Base-by-base conservation (phyloP, 1,140 invertebrate genomes). In the Drosophila erecta region DNA sequence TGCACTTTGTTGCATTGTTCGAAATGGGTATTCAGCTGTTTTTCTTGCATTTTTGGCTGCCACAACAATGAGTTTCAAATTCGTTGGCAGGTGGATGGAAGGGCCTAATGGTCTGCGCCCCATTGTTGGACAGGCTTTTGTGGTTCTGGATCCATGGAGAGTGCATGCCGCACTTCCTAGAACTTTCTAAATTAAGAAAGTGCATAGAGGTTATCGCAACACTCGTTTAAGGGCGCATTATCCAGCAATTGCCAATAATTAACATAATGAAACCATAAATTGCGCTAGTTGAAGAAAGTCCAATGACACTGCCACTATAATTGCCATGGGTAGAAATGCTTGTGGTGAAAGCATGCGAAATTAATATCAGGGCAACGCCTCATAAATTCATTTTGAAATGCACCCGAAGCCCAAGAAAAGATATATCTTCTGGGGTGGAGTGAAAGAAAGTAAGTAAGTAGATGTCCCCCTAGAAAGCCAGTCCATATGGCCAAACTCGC, bases 261-360 rank as follows among this genome's bases (percentile, higher is more conserved):
- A 90, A 90, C 87, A 90, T 90, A 90, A 90, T 90, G 87, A 77
- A 90, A 74, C 66, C 67, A 90, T 81, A 83, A 86, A 79, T 81
- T 86, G 86, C 30, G 65, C 55, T 44, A 67, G 46, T 67, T 40
- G 57, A 87, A 89, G 87, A 91, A 91, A 91, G 89, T 91, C 72
- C 89, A 91, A 86, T 90, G 80, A 90, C 77, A 78, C 58, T 17
- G 30, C 49, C 50, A 22, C 58, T 51, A 30, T 30, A 62, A 75
- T 50, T 69, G 49, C 62, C 20, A 51, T 49, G 11, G 22, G 40
- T 62, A 24, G 50, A 78, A 70, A 75, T 70, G 66, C 65, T 87
- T 79, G 78, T 79, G 76, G 79, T 67, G 84, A 89, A 89, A 89
- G 84, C 84, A 76, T 74, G 70, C 71, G 60, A 76, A 84, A 74